A percentile compares a stretch with the other conserved stretches of the same genome.
Conservation (phyloP, 1,140 invertebrate species). For the Propsilocerus akamusi region DNA sequence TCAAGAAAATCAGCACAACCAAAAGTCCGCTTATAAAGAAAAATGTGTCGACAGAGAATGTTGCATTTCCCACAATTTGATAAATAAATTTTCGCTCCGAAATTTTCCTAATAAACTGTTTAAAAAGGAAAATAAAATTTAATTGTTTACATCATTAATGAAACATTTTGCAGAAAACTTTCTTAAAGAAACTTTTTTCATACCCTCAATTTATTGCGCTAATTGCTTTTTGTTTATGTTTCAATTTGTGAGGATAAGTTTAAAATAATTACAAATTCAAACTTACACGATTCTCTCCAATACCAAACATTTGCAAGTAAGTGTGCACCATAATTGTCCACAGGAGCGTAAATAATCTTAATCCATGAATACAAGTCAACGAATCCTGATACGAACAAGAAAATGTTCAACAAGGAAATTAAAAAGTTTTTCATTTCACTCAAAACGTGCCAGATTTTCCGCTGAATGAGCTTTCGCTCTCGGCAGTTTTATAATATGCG, state of each 20-base stretch:
- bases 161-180: no score
- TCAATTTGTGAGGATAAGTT: background rate
- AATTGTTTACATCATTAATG: background rate
- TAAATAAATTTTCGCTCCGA: conserved; percentile 63
- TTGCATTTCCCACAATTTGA: conserved; percentile 72
- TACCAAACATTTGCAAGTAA: conserved; percentile 59
- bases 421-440: background rate
- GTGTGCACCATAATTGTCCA: conserved; percentile 92
- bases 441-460: conserved; percentile 1
- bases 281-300: conserved; percentile 39
- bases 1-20: conserved; percentile 51
- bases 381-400: conserved; percentile 31
- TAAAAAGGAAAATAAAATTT: background rate
- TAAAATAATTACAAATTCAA: conserved; percentile 1
- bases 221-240: no score
- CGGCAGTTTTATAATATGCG: background rate
- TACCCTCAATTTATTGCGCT: no score
- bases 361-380: conserved; percentile 60
- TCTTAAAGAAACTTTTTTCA: no score
- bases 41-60: conserved; percentile 81
- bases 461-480: background rate
- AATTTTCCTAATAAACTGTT: conserved; percentile 49
- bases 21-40: conserved; percentile 75
- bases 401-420: background rate
- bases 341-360: conserved; percentile 63